Evolutionary conservation across 1,140 invertebrate genomes (phyloP), one percentile per base, ranked within the genome.

Genomic region (Tribolium madens): DNA sequence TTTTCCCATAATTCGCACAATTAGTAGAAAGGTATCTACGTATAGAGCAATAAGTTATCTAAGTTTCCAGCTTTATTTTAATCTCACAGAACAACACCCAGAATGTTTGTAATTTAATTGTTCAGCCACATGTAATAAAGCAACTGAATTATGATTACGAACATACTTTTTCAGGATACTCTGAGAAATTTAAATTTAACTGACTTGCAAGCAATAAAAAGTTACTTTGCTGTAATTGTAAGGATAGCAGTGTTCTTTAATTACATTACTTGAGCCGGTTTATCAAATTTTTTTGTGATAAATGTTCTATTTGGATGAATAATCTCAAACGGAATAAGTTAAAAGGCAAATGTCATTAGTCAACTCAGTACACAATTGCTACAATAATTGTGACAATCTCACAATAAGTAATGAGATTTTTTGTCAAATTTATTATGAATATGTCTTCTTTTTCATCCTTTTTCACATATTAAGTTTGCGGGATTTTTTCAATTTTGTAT

Each of bases 351-450:
- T 21, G 18, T 21, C 18, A 21, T 21, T 21, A 21, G 1, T 3
- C 18, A 26, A 4, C 21, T 26, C 21, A 3, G 6, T n/a, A n/a
- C n/a, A 26, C 21, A 26, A 26, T 26, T 26, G 21, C 21, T 26
- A 26, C 21, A 26, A 3, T 26, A 1, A 26, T 26, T 26, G 53
- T 60, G 53, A 31, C 31, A 60, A 60, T 60, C 31, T 60, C 53
- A n/a, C 53, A 60, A 60, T 18, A 60, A 10, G 12, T 60, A 26
- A 26, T 18, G 31, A 12, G 53, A 60, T 60, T 60, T 10, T 1
- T 18, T 3, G 15, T 17, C 18, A 60, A 60, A 60, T 60, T 60
- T 60, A 60, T 60, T 1, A n/a, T 31, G 53, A n/a, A 42, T 42
- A 42, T 7, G 36, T 42, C 36, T 26, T 26, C 1, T 4, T 42